Conservation (phyloP, 2,888 invertebrate species). For the Anarsia innoxiella region DNA sequence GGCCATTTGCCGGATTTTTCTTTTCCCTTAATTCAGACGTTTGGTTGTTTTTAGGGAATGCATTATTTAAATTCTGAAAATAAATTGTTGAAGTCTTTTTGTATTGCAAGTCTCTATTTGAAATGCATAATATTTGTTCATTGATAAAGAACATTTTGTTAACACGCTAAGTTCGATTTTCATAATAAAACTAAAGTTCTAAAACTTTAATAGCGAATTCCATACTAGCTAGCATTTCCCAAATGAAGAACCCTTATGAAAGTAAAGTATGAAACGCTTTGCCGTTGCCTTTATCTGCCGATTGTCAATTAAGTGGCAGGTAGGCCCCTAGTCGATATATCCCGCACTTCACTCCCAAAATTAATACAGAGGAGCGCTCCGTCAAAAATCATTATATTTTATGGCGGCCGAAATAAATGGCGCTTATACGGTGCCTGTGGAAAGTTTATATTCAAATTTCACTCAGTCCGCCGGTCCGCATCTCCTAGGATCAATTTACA, state of each 20-base stretch:
- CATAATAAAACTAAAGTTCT: too few species aligned
- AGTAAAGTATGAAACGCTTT: too few species aligned
- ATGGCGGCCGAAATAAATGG: conserved; percentile 70
- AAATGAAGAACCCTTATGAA: too few species aligned
- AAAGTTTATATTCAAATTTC: conserved; percentile 74
- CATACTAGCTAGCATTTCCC: too few species aligned
- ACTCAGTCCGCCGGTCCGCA: conserved; percentile 65
- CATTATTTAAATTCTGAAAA: conserved; percentile 10
- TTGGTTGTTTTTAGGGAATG: conserved; percentile 23
- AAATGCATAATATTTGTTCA: too few species aligned
- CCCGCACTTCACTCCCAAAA: conserved; percentile 49
- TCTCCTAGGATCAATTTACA: conserved; percentile 74
- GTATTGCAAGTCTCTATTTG: background rate
- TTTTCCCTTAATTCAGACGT: conserved; percentile 52
- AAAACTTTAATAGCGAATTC: too few species aligned
- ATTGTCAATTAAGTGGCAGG: conserved; percentile 16
- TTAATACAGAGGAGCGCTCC: conserved; percentile 62
- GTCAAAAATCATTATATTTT: conserved; percentile 75
- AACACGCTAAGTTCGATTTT: too few species aligned
- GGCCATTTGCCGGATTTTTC: conserved; percentile 54
- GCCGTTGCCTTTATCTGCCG: background rate
- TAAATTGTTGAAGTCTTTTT: too few species aligned
- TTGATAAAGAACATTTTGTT: too few species aligned
- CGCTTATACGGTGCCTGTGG: conserved; percentile 60
- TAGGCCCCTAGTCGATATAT: conserved; percentile 45